A percentile compares a stretch with the other conserved stretches of the same genome.
Conservation (phyloP, 2,113 vertebrate genomes). For the Pterocles orientalis region DNA sequence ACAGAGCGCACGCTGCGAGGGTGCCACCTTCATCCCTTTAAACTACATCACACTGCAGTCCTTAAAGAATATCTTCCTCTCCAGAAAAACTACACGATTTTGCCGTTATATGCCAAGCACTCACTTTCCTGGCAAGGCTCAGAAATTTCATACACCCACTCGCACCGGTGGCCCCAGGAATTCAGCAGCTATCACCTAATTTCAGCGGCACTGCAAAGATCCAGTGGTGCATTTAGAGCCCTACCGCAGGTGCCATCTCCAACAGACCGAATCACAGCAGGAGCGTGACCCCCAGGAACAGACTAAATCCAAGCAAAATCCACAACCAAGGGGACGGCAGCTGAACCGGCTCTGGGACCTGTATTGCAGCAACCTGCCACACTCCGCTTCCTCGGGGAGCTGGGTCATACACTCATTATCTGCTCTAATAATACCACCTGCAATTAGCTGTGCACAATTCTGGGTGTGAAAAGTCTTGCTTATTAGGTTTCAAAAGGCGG, state of each 20-base stretch:
- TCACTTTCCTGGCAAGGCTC: not conserved
- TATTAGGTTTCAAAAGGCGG: not conserved
- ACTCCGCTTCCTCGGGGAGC: not conserved
- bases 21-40: not conserved
- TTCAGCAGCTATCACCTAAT: not conserved
- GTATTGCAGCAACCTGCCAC: not conserved
- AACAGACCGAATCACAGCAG: not conserved
- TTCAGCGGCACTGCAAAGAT: not conserved
- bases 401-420: not conserved
- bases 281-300: not conserved
- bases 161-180: not conserved
- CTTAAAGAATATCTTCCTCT: not conserved
- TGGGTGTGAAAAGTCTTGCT: not conserved
- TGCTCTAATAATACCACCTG: not conserved
- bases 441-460: not conserved
- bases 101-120: not conserved
- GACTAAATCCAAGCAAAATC: not conserved
- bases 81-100: not conserved
- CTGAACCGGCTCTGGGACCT: not conserved
- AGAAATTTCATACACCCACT: not conserved
- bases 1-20: not conserved
- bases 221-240: not conserved
- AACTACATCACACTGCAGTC: not conserved
- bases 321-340: not conserved
- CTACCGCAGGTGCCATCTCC: not conserved